phyloP scores from a whole-genome alignment of 2,113 vertebrate species.

The Marmota flaviventris region DNA sequence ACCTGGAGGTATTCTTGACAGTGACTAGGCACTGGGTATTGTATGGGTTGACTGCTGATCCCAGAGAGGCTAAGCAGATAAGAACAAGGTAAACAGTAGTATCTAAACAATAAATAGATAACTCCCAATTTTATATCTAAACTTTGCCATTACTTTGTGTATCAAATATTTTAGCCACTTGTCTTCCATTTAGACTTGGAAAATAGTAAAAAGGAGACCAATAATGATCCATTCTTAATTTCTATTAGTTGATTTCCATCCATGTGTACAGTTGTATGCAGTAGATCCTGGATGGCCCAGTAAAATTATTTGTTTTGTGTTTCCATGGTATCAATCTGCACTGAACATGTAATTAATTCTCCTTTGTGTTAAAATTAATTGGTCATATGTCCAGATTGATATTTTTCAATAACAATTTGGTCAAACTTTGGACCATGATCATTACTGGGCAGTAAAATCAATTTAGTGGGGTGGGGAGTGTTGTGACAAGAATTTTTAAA shows the following conservation, averaged over 20 bases:
- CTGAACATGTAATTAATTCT: not conserved
- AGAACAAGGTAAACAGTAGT: not conserved
- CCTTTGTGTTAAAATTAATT: constrained; percentile 43
- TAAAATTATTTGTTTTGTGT: not conserved
- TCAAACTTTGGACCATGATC: not conserved
- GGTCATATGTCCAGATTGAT: not conserved
- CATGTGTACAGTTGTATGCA: not conserved
- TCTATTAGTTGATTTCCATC: not conserved
- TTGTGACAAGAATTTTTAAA: constrained; percentile 50
- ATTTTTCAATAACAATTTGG: constrained; percentile 30
- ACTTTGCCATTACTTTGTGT: constrained; percentile 13
- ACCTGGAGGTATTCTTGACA: not conserved
- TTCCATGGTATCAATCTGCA: not conserved
- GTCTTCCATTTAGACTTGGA: not conserved
- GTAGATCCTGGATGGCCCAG: not conserved
- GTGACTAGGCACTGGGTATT: not conserved
- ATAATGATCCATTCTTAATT: not conserved
- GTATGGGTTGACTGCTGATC: not conserved
- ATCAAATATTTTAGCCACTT: not conserved
- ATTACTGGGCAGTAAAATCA: constrained; percentile 21
- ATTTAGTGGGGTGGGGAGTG: not conserved
- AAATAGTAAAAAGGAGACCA: constrained; percentile 14
- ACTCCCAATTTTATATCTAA: not conserved
- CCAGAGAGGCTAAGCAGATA: not conserved
- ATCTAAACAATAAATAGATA: not conserved